Evolutionary conservation across 2,797 vertebrate genomes (phyloP).

Genomic region (Borostomias antarcticus): DNA sequence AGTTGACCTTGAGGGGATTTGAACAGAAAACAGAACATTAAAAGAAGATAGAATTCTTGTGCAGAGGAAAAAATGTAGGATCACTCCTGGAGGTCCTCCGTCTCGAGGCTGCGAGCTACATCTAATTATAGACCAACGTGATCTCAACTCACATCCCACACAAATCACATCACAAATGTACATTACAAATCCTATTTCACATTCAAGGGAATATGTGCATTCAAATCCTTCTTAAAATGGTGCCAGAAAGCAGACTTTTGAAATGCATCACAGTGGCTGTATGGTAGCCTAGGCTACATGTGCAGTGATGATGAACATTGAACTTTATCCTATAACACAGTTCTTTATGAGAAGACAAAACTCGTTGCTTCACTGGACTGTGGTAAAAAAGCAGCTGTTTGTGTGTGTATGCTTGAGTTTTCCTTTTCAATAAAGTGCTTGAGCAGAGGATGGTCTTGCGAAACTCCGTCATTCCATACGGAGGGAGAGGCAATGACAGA

Average conservation of each 20-base stretch:
- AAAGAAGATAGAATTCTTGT: slow-evolving; percentile 31
- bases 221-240: background rate
- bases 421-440: background rate
- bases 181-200: background rate
- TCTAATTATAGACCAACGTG: slow-evolving; percentile 36
- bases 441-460: slow-evolving; percentile 6
- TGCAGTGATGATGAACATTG: background rate
- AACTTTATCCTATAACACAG: background rate
- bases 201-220: background rate
- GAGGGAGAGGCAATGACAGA: background rate
- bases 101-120: slow-evolving; percentile 12
- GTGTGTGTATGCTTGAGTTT: background rate
- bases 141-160: slow-evolving; percentile 4
- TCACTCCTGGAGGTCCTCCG: slow-evolving; percentile 34
- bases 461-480: slow-evolving; percentile 10
- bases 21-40: slow-evolving; percentile 30
- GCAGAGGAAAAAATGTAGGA: background rate
- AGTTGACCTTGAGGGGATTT: slow-evolving; percentile 54
- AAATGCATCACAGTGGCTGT: background rate
- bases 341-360: background rate
- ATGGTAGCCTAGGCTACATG: no score
- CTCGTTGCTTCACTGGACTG: background rate
- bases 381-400: background rate
- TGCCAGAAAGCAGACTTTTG: background rate
- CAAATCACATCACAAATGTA: background rate